phyloP scores from a whole-genome alignment of 2,888 invertebrate genomes.

The Oligia latruncula region DNA sequence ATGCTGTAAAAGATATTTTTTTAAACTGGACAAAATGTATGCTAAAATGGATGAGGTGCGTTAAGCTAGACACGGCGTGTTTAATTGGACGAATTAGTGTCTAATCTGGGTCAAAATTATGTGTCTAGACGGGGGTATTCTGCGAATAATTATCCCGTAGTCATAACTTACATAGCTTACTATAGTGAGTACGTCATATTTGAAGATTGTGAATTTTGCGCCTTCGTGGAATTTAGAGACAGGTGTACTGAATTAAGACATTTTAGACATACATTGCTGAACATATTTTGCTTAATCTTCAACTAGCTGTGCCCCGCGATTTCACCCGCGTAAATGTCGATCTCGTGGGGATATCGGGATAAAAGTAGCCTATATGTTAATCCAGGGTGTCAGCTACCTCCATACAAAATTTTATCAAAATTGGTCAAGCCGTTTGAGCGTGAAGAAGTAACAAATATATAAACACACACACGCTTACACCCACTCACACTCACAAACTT shows the following conservation, averaged over 20 bases:
- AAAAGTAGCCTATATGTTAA: too few relatives aligned
- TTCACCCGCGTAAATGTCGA: too few relatives aligned
- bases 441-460: too few relatives aligned
- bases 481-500: too few relatives aligned
- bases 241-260: not conserved
- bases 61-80: not conserved
- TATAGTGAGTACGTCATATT: conserved; percentile 10
- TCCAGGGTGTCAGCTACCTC: too few relatives aligned
- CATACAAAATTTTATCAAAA: too few relatives aligned
- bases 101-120: conserved; percentile 18
- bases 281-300: not conserved
- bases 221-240: conserved; percentile 9
- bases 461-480: too few relatives aligned
- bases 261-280: not conserved
- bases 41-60: not conserved
- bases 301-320: too few relatives aligned
- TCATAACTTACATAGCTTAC: not conserved
- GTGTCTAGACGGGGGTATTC: conserved; percentile 32
- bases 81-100: conserved; percentile 20
- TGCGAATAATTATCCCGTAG: not conserved
- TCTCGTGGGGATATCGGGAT: too few relatives aligned
- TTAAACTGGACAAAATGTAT: conserved; percentile 2
- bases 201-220: conserved; percentile 15
- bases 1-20: conserved; percentile 13
- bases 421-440: too few relatives aligned